Conservation (phyloP, 2,113 vertebrate species). For the Chionomys nivalis region DNA sequence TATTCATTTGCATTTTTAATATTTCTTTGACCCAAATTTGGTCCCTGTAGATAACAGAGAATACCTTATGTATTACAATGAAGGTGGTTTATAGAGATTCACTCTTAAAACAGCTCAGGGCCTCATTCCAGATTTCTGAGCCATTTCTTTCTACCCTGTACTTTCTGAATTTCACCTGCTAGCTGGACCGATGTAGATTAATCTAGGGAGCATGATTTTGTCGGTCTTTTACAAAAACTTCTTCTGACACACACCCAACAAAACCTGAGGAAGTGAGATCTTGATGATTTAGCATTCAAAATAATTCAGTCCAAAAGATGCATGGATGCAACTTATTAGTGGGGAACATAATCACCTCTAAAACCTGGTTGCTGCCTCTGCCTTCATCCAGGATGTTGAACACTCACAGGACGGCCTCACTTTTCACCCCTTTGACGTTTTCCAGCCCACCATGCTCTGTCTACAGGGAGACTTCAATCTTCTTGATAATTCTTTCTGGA, state of each 20-base stretch:
- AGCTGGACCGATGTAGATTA: background rate
- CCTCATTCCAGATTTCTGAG: background rate
- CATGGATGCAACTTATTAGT: background rate
- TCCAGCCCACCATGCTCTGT: background rate
- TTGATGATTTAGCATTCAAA: background rate
- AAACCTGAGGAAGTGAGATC: background rate
- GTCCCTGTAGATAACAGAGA: background rate
- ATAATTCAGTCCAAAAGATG: background rate
- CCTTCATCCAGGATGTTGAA: background rate
- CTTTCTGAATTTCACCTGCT: conserved; percentile 44
- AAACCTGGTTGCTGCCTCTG: background rate
- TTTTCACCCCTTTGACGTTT: background rate
- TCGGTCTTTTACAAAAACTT: background rate
- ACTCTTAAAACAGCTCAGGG: background rate
- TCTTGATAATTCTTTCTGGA: background rate
- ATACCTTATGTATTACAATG: background rate
- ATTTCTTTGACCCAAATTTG: background rate
- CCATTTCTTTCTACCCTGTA: background rate
- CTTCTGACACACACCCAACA: background rate
- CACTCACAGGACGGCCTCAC: background rate
- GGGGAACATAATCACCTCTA: background rate
- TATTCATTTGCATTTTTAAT: background rate
- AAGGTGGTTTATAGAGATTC: background rate
- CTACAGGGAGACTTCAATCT: background rate
- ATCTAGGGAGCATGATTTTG: background rate